Conservation (phyloP, 2,113 vertebrate genomes). For the Neotragus pygmaeus region DNA sequence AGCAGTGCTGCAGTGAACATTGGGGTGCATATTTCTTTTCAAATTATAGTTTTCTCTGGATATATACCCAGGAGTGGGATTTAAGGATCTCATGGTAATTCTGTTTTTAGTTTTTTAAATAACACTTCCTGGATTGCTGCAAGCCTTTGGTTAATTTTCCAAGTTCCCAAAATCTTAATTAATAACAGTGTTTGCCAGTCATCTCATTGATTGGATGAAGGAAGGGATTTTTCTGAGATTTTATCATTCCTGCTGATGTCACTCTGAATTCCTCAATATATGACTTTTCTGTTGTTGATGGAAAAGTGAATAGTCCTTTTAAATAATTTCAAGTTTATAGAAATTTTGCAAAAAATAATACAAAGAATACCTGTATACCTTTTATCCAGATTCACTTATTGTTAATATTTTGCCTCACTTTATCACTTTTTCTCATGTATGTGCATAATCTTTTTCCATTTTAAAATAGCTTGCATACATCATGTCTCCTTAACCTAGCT, state of each 20-base stretch:
- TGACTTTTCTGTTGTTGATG: neutral
- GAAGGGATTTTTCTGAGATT: neutral
- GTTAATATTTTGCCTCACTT: neutral
- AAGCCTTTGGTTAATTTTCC: neutral
- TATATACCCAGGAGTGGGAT: neutral
- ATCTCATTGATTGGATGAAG: neutral
- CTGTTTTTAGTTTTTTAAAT: neutral
- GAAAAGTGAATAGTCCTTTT: neutral
- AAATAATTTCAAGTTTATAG: conserved; percentile 13
- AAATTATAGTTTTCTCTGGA: neutral
- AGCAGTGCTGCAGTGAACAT: neutral
- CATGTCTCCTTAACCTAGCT: neutral
- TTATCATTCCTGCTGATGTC: neutral
- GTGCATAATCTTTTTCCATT: neutral
- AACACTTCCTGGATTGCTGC: neutral
- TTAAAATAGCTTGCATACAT: neutral
- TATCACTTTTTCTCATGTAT: neutral
- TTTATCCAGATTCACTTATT: neutral
- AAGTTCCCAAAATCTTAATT: neutral
- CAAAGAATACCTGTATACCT: neutral
- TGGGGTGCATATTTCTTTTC: neutral
- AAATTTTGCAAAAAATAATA: neutral
- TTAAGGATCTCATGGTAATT: neutral
- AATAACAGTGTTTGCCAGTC: neutral
- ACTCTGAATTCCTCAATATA: neutral